These are phyloP conservation scores for Cacatua alba DNA, from an alignment of 2,113 vertebrate genomes.

Conservation along the genomic window DNA sequence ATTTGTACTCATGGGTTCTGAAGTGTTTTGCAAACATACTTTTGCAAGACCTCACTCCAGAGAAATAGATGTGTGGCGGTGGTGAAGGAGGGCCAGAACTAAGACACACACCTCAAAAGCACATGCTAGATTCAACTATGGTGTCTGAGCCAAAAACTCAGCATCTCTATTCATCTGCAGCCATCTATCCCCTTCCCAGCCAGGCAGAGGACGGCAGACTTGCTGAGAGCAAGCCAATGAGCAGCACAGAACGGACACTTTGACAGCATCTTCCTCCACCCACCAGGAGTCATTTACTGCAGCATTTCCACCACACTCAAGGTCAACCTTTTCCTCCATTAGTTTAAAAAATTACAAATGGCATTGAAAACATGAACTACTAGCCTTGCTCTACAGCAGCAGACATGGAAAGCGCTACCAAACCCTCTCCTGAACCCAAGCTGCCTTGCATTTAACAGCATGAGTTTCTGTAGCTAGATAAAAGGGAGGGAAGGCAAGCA, in stretches of 20 bases:
- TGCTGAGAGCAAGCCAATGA: neutral
- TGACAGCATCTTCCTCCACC: neutral
- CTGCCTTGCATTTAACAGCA: neutral
- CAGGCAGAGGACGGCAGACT: neutral
- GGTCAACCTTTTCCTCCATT: neutral
- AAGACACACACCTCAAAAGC: neutral
- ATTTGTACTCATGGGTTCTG: neutral
- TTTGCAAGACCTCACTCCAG: neutral
- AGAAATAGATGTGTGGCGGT: neutral
- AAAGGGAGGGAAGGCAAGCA: neutral
- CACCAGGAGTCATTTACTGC: neutral
- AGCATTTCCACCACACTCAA: neutral
- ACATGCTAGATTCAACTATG: neutral
- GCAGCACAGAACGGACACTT: neutral
- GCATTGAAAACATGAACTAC: neutral
- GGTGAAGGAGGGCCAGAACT: neutral
- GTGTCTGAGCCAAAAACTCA: neutral
- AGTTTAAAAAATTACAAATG: neutral
- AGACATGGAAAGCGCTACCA: rapidly evolving
- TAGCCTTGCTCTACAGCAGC: neutral
- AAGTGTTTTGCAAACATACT: neutral
- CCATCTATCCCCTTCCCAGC: neutral
- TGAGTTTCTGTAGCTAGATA: neutral
- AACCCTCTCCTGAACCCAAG: neutral
- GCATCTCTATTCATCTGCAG: neutral